Base-by-base conservation (phyloP, 2,888 invertebrate genomes). In the Oligia strigilis region DNA sequence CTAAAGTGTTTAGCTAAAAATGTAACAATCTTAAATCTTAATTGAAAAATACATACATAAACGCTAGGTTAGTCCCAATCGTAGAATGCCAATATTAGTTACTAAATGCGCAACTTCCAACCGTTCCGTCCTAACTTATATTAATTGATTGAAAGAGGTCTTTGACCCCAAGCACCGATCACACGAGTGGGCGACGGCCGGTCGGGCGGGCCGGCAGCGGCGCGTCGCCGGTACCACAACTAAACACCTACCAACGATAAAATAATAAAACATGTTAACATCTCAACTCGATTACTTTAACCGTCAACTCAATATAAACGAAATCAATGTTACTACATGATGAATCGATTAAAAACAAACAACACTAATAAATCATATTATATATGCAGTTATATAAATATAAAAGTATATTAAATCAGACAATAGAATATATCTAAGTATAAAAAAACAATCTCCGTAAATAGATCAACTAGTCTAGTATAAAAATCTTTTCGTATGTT, bases 1-100 rank as follows among this genome's bases (percentile, higher is more conserved):
- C 97, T 97, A 97, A 97, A 97, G 95, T 96, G 96, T 97, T 97
- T 97, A 96, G 97, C 96, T 97, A 97, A 97, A 97, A 96, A 95
- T 97, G 96, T 97, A 97, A 97, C 97, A 97, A 97, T 96, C 96
- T 97, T 97, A 97, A 95, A 95, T 92, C 93, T 96, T 97, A 97
- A 97, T 97, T 96, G 95, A 97, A 97, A 95, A 97, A 95, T 95
- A 96, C 95, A 95, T 96, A 96, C 95, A 95, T 97, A 96, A 96
- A 96, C 95, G 96, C 97, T 97, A 97, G 96, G 97, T 97, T 97
- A 97, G 97, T 97, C 97, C 97, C 97, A 97, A 97, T 97, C 97
- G 96, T 96, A 97, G 96, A 97, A 97, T 97, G 97, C 97, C 97
- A 97, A 97, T 97, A 96, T 97, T 95, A 96, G 97, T 96, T 94